A percentile compares a stretch with the other conserved stretches of the same genome.
Conservation (phyloP, 2,113 vertebrate genomes). For the Mus spicilegus region DNA sequence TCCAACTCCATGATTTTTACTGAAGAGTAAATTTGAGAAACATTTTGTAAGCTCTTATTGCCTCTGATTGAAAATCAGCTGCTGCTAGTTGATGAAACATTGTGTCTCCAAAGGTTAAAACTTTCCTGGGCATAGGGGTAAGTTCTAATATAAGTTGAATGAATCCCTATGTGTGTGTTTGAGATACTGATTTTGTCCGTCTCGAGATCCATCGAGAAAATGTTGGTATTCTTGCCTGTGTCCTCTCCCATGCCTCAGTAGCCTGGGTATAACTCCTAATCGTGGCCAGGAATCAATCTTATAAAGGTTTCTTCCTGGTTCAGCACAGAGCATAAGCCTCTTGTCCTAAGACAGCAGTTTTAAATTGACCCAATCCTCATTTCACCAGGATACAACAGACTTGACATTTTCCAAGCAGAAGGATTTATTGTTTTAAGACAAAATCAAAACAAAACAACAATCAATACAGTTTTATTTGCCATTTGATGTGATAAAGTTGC, state of each 20-base stretch:
- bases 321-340: background rate
- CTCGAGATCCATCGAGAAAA: background rate
- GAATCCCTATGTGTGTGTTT: background rate
- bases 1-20: background rate
- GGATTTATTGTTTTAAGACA: slow-evolving; percentile 44
- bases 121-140: background rate
- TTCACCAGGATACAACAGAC: slow-evolving; percentile 23
- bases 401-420: slow-evolving; percentile 47
- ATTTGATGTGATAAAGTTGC: slow-evolving; percentile 51
- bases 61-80: background rate
- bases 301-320: background rate
- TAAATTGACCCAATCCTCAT: slow-evolving; percentile 19
- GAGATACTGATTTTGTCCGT: slow-evolving; percentile 11
- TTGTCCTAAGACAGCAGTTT: slow-evolving; percentile 30
- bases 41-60: background rate
- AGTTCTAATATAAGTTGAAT: background rate
- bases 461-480: slow-evolving; percentile 54
- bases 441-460: slow-evolving; percentile 55
- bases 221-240: background rate
- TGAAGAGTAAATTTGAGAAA: background rate
- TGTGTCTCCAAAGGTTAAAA: background rate
- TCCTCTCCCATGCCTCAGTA: background rate
- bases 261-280: background rate
- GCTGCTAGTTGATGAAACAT: background rate
- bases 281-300: background rate